Conservation (phyloP, 1,140 invertebrate genomes). For the Zaprionus inermis region DNA sequence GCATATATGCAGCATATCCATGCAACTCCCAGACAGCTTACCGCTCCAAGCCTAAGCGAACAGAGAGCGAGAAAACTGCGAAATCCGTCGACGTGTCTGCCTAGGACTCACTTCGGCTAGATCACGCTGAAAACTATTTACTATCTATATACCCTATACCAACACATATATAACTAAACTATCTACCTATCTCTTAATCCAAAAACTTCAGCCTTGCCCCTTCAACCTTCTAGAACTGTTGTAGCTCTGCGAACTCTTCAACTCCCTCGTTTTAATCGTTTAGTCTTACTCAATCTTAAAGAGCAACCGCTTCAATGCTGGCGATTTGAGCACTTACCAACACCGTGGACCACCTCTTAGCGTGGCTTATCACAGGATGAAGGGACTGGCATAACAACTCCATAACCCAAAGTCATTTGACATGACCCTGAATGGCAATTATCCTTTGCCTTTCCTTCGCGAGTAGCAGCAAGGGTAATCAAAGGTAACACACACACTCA, state of each 20-base stretch:
- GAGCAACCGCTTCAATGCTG: background rate
- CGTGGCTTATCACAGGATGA: constrained; percentile 45
- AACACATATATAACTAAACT: background rate
- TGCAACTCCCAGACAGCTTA: too few relatives aligned
- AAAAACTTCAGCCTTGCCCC: background rate
- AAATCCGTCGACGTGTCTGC: too few relatives aligned
- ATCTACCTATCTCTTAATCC: too few relatives aligned
- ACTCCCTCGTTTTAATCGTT: background rate
- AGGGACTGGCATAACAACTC: constrained; percentile 43
- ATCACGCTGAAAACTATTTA: background rate
- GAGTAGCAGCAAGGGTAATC: constrained; percentile 41
- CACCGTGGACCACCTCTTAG: constrained; percentile 46
- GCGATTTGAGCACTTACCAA: constrained; percentile 12
- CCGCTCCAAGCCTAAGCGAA: too few relatives aligned
- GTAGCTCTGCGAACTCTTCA: background rate
- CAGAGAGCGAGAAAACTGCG: too few relatives aligned
- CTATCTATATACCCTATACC: background rate
- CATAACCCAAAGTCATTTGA: constrained; percentile 49
- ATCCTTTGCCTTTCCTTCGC: constrained; percentile 42
- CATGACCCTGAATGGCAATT: constrained; percentile 71
- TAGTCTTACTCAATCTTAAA: constrained; percentile 7
- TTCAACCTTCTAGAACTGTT: background rate
- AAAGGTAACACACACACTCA: constrained; percentile 30
- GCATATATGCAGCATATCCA: background rate
- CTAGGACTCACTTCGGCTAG: background rate